Evolutionary conservation across 2,113 vertebrate genomes (phyloP), one percentile per base, ranked within the genome.

Genomic region (Oncorhynchus mykiss): DNA sequence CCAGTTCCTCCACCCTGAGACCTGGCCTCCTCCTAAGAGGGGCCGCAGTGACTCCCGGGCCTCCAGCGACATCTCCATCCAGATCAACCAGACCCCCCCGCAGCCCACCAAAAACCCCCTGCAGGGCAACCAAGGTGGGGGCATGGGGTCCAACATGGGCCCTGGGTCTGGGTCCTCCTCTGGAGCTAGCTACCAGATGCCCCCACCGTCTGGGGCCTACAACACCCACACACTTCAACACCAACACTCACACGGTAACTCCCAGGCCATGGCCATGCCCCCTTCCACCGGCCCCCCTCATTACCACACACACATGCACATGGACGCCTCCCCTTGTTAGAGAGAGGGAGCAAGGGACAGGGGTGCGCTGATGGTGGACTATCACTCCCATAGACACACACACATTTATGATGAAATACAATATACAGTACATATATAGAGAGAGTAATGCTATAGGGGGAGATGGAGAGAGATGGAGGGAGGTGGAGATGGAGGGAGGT

Each of bases 251-350:
- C 6, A 54, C 5, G 51, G 82, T 86, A 82, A 75, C 70, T 82
- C 91, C 14, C 88, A 89, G 64, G 81, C 90, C 1, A 87, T 92
- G 88, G 90, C 57, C 25, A 87, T 31, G 1, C 92, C 91, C 0
- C 93, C 91, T 2, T 78, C 88, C 0, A 90, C 94, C 13, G 92
- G 94, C 49, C 94, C 93, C 1, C 95, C 95, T 31, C 95, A 92
- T 84, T 96, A 96, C 79, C 95, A 95, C 3, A 31, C 25, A 29
- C 95, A 95, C 85, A 94, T 95, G 87, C 92, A 95, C 79, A 96
- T 96, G 93, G 96, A 94, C 81, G 95, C 95, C 81, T 97, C 96
- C 3, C 96, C 96, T n/a, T 97, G 96, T 91, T 96, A 95, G 91
- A 87, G 2, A 62, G 71, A 77, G 73, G 76, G 27, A 59, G 3